Evolutionary conservation across 1,140 invertebrate genomes (phyloP).

Genomic region (Bombus soroeensis): DNA sequence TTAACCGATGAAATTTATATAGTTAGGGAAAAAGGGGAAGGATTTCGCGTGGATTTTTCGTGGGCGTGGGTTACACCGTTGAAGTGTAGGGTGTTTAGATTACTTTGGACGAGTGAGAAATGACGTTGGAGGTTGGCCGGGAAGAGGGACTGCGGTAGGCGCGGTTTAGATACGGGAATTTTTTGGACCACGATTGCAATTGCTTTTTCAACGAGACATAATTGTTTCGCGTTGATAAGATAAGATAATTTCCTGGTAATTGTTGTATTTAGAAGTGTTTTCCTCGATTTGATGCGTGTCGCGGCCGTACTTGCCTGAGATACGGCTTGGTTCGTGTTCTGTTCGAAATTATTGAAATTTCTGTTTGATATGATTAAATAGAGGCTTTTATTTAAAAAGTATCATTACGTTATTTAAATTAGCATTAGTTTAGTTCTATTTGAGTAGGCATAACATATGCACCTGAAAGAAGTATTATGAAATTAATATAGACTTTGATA

Average conservation of each 20-base stretch:
- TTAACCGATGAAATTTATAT: conserved; percentile 25
- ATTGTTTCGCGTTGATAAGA: conserved; percentile 31
- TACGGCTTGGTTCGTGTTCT: background rate
- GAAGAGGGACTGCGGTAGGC: background rate
- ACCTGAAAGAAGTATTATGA: too few species aligned
- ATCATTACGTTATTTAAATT: too few species aligned
- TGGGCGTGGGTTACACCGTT: background rate
- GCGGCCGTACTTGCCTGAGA: background rate
- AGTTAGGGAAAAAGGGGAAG: background rate
- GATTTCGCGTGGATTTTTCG: background rate
- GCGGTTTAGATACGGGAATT: conserved; percentile 14
- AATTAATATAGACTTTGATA: too few species aligned
- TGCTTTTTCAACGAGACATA: background rate
- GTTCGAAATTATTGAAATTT: too few species aligned
- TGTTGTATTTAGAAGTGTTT: conserved; percentile 16
- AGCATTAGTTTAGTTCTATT: too few species aligned
- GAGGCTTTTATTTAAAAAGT: too few species aligned
- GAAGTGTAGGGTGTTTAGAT: background rate
- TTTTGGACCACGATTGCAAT: conserved; percentile 9
- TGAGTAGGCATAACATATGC: too few species aligned
- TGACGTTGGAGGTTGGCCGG: background rate
- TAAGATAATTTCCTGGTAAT: conserved; percentile 34
- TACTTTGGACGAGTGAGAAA: background rate
- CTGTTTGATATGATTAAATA: background rate
- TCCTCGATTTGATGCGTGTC: background rate